These are phyloP conservation scores for Sympetrum striolatum DNA, from an alignment of 2,888 invertebrate species.

Conservation along the genomic window DNA sequence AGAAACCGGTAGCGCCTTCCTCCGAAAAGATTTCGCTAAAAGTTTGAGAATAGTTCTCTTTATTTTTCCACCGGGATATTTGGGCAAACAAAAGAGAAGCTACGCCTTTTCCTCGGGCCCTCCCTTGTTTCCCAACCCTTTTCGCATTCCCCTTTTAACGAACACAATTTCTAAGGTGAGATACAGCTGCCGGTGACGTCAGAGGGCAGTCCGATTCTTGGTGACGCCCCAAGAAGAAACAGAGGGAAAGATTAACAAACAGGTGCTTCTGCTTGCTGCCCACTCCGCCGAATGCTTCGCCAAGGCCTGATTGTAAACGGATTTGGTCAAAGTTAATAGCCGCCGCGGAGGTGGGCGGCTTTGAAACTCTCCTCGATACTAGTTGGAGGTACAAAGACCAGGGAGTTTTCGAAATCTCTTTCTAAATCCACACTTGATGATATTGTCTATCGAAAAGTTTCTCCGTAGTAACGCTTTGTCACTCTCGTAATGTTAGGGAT, in stretches of 20 bases:
- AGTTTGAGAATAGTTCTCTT: not conserved
- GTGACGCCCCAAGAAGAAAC: not conserved
- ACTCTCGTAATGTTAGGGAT: no score
- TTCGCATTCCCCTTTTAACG: not conserved
- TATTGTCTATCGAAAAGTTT: no score
- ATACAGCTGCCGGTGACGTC: not conserved
- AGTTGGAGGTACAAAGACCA: no score
- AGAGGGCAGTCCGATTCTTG: not conserved
- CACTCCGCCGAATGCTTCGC: not conserved
- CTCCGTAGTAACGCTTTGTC: no score
- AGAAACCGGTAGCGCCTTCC: no score
- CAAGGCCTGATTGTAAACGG: not conserved
- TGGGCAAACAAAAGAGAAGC: not conserved
- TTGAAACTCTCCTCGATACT: not conserved
- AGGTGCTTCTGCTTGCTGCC: not conserved
- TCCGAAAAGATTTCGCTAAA: not conserved
- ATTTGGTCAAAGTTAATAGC: not conserved
- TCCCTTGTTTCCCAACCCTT: not conserved
- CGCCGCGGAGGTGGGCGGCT: not conserved
- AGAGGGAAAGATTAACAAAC: not conserved
- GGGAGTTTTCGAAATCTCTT: no score
- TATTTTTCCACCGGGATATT: not conserved
- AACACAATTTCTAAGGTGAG: not conserved
- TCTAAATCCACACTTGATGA: no score
- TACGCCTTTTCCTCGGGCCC: not conserved